A percentile compares a stretch with the other conserved stretches of the same genome.
These are phyloP conservation scores for Porites rus DNA, from an alignment of 92 coral and sea anemone genomes.

Conservation along the genomic window DNA sequence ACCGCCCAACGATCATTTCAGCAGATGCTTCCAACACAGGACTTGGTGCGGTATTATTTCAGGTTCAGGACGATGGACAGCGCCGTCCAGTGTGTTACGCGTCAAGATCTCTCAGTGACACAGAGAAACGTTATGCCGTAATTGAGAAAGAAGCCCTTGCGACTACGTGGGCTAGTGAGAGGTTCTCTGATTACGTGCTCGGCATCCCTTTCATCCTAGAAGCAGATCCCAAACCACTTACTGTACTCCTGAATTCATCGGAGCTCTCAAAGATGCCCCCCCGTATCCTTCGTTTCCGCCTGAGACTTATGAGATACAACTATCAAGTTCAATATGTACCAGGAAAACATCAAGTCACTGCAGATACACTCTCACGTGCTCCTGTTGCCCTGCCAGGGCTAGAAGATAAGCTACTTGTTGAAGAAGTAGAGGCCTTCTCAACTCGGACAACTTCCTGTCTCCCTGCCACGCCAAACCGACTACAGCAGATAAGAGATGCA, in stretches of 20 bases:
- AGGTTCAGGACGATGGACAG: constrained; percentile 51
- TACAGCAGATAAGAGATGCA: too few species aligned
- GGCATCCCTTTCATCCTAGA: too few species aligned
- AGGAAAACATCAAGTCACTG: not conserved
- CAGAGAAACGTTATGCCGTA: constrained; percentile 63
- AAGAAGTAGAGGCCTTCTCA: not conserved
- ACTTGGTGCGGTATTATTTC: constrained; percentile 59
- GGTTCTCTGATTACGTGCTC: too few species aligned
- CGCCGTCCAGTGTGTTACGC: constrained; percentile 62
- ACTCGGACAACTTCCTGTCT: too few species aligned
- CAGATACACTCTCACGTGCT: constrained; percentile 35
- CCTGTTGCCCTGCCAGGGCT: constrained; percentile 28
- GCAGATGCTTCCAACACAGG: constrained; percentile 67
- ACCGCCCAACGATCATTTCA: constrained; percentile 48
- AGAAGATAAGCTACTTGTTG: constrained; percentile 38
- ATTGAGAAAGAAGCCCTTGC: constrained; percentile 62
- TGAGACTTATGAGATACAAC: too few species aligned
- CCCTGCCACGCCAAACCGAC: too few species aligned
- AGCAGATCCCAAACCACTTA: too few species aligned
- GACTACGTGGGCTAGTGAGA: constrained; percentile 20
- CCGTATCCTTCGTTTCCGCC: too few species aligned
- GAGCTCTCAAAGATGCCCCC: too few species aligned
- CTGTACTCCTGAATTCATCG: too few species aligned
- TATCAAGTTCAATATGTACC: too few species aligned
- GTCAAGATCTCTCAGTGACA: constrained; percentile 62